phyloP scores from a whole-genome alignment of 2,797 vertebrate species.

The Myotis myotis region DNA sequence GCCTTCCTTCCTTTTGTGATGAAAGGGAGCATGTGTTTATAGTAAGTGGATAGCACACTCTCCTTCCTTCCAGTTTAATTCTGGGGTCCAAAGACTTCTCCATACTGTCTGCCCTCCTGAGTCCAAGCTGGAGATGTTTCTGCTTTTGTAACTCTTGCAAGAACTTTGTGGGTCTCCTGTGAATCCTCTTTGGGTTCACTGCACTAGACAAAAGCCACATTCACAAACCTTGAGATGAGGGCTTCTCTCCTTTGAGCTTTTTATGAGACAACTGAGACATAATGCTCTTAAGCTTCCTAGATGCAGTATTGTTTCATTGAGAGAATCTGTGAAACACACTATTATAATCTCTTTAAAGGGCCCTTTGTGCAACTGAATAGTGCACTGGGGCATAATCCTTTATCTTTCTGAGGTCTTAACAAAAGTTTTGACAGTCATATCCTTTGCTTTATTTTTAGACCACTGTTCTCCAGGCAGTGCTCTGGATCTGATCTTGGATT shows the following conservation, averaged over 20 bases:
- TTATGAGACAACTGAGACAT: background rate
- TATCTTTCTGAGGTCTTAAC: background rate
- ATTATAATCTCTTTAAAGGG: background rate
- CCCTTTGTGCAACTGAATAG: background rate
- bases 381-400: background rate
- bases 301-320: background rate
- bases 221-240: conserved; percentile 12
- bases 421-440: background rate
- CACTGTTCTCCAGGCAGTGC: background rate
- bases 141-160: background rate
- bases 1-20: background rate
- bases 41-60: background rate
- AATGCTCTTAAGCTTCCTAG: background rate
- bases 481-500: background rate
- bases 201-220: background rate
- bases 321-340: background rate
- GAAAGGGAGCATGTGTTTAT: background rate
- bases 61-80: background rate
- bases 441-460: conserved; percentile 16
- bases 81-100: background rate
- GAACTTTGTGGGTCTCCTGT: background rate
- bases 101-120: background rate
- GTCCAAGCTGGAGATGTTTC: background rate
- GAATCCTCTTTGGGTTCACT: background rate
- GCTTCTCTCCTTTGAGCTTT: background rate